Percentiles rank a stretch among this genome's conserved stretches.
Conservation (phyloP, 2,113 vertebrate genomes). For the human (Homo sapiens) region DNA sequence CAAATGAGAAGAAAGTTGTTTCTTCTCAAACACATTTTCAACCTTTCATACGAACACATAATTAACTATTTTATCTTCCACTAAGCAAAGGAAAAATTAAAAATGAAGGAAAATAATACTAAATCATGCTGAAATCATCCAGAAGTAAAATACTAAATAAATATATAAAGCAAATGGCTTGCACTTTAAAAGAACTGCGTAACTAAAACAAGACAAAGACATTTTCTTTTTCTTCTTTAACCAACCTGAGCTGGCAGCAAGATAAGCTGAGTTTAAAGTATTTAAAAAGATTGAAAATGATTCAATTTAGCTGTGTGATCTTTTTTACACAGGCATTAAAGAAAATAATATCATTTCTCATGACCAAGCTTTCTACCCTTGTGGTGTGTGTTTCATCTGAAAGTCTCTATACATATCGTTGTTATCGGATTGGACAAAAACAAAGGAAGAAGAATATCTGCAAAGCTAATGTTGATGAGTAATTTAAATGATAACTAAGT, state of each 20-base stretch:
- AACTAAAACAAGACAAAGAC: slow-evolving; percentile 7
- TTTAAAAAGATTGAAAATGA: not conserved
- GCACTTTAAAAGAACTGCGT: not conserved
- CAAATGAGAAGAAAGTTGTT: not conserved
- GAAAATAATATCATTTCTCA: slow-evolving; percentile 24
- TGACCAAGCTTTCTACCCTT: not conserved
- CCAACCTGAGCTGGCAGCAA: not conserved
- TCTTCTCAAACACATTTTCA: not conserved
- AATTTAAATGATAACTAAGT: slow-evolving; percentile 51
- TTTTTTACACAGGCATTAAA: not conserved
- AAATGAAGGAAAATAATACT: not conserved
- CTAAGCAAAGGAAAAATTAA: not conserved
- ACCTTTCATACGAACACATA: not conserved
- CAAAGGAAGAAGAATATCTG: not conserved
- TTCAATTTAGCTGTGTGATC: not conserved
- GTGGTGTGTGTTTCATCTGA: not conserved
- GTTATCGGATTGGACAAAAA: not conserved
- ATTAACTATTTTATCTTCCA: not conserved
- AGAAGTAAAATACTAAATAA: slow-evolving; percentile 7
- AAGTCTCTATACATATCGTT: not conserved
- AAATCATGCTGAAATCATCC: not conserved
- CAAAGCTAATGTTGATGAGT: not conserved
- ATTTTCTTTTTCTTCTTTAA: slow-evolving; percentile 10
- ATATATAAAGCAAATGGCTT: not conserved
- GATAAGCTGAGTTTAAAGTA: not conserved